Evolutionary conservation across 2,888 invertebrate species (phyloP), one percentile per base, ranked within the genome.

Genomic region (Pseudococcus jackbeardsleyi): DNA sequence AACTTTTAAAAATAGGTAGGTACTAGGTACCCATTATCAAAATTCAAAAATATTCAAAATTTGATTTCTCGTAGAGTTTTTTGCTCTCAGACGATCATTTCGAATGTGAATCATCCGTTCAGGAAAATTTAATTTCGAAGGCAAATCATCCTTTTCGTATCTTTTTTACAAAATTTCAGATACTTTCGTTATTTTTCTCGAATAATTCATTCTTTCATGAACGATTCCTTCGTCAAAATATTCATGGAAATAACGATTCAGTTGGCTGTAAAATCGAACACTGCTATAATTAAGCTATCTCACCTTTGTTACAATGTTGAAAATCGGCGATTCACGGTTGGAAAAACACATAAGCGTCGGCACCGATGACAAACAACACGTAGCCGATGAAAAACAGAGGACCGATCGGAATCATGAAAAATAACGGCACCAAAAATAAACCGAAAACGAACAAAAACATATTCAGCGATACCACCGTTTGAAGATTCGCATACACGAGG

Each of bases 301-400:
- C 50, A 50, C 50, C 50, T 50, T 46, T 2, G 50, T 46, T 50
- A 50, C 8, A n/a, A n/a, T 50, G 59, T 59, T n/a, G 19, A 59
- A n/a, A n/a, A 59, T 59, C n/a, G 19, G 4, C 19, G 2, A n/a
- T 59, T 59, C 19, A 72, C n/a, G 26, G 72, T 72, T 72, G 26
- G n/a, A 72, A 72, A 33, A 72, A 72, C 7, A 72, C 72, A 11
- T 33, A 72, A 15, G 15, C 12, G 12, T 72, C 72, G 26, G 72
- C 72, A 4, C 26, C 26, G 33, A 72, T 26, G 0, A 72, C 72
- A n/a, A 72, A 72, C 15, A 72, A 33, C 33, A 72, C 72, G 72
- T 72, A 72, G 7, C 72, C 72, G 72, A 72, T 72, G 72, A 72
- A 72, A 72, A 72, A 72, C 12, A 72, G 12, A 26, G 72, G 72